Base-by-base conservation (phyloP, 2,888 invertebrate species). In the Melieria omissa region DNA sequence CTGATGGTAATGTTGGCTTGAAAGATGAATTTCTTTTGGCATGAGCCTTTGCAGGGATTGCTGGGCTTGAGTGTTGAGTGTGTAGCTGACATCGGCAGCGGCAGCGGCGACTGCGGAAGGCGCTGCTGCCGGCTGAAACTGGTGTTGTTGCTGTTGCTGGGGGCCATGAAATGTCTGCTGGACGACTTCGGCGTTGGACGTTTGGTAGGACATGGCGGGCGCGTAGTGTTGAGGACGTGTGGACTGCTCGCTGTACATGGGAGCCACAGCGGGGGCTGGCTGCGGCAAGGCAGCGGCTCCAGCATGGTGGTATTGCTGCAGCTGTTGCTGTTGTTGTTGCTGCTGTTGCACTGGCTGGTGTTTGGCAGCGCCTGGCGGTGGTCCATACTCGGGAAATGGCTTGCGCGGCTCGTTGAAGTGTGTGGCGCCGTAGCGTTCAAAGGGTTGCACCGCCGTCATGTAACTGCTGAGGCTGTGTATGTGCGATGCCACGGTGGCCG, bases 361-460 rank as follows among this genome's bases (percentile, higher is more conserved):
- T 44, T 74, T 76, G 2, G 82, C 63, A 0, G 45, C 8, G 0
- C 74, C 14, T 60, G 75, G 7, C 64, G 78, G 45, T 74, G 77
- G 9, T 67, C 76, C 60, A 68, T 77, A 73, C 49, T 73, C 41
- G 49, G 63, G 44, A 73, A 76, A 77, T 10, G 73, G 73, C 10
- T 47, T 76, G 8, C 69, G 67, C 4, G 55, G 29, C 7, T 29
- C 45, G 69, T 63, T 61, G 70, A 71, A 76, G 72, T 16, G 78
- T 74, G 76, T 74, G 73, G 71, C 74, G 0, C 78, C 83, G 45
- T 85, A 84, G n/a, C 84, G 81, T 10, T 80, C 79, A 29, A 71
- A 79, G 0, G 85, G 80, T 52, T 83, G 80, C 46, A 84, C 82
- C 0, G 74, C 78, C 46, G 75, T 79, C 85, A 84, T 83, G 58